Conservation (phyloP, 2,888 invertebrate genomes). For the Melieria omissa region DNA sequence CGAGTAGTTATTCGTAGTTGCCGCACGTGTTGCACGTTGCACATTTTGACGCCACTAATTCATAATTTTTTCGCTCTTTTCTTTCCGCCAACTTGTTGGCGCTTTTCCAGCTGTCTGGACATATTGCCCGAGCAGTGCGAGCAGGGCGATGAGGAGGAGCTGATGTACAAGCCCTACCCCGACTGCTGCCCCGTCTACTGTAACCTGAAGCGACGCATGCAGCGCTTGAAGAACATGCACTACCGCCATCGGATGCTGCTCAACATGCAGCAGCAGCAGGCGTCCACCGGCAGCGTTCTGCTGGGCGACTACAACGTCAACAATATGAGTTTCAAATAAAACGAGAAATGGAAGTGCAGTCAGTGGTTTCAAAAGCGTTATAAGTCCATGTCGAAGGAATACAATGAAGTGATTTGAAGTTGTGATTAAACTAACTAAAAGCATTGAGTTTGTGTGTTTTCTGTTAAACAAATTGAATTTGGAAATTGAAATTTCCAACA, state of each 20-base stretch:
- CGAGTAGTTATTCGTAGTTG: slow-evolving; percentile 57
- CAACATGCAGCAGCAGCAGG: slow-evolving; percentile 53
- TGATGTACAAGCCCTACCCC: slow-evolving; percentile 64
- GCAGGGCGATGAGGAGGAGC: slow-evolving; percentile 64
- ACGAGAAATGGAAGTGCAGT: background rate
- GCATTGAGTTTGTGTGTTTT: background rate
- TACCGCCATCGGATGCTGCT: slow-evolving; percentile 60
- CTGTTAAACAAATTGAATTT: background rate
- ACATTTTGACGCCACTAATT: slow-evolving; percentile 21
- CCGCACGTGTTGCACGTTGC: background rate
- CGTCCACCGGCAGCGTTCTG: slow-evolving; percentile 47
- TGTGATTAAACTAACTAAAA: background rate
- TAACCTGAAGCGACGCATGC: slow-evolving; percentile 63
- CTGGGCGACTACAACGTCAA: slow-evolving; percentile 59
- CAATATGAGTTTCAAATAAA: slow-evolving; percentile 41
- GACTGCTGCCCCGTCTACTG: slow-evolving; percentile 65
- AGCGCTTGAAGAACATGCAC: slow-evolving; percentile 62
- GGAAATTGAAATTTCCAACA: background rate
- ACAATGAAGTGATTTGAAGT: background rate
- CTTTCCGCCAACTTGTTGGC: slow-evolving; percentile 22
- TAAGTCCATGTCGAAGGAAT: too few species aligned
- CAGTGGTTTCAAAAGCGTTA: too few species aligned
- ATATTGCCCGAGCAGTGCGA: slow-evolving; percentile 63
- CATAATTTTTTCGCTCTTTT: slow-evolving; percentile 1
- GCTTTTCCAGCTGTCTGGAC: slow-evolving; percentile 58